phyloP scores from a whole-genome alignment of 2,888 invertebrate species.

The Petrophora chlorosata region DNA sequence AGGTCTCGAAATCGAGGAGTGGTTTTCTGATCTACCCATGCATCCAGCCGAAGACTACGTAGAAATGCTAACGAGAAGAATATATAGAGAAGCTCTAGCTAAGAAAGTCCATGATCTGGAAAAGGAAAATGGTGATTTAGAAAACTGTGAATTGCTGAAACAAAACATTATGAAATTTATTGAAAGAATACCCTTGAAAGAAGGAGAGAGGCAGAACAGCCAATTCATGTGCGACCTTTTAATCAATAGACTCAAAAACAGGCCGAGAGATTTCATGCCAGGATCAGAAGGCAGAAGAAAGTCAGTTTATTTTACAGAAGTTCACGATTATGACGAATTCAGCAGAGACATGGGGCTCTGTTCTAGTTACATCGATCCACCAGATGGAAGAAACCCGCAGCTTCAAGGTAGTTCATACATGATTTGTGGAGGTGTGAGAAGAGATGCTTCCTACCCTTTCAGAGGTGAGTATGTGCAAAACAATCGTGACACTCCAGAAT shows the following conservation, averaged over 20 bases:
- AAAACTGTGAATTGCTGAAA: constrained; percentile 42
- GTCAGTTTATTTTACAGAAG: constrained; percentile 43
- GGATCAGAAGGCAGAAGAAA: constrained; percentile 27
- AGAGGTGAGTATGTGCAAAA: constrained; percentile 7
- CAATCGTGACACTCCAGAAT: not conserved
- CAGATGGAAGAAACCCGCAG: constrained; percentile 20
- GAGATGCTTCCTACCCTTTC: constrained; percentile 5
- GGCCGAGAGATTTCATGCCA: constrained; percentile 31
- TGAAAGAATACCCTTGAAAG: constrained; percentile 45
- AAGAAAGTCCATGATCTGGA: constrained; percentile 55
- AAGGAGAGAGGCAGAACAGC: constrained; percentile 39
- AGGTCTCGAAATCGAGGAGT: constrained; percentile 59
- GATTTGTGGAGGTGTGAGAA: constrained; percentile 35
- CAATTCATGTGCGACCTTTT: constrained; percentile 55
- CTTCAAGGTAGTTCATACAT: constrained; percentile 29
- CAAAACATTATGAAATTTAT: constrained; percentile 49
- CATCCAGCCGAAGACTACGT: constrained; percentile 33
- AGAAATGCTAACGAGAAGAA: constrained; percentile 44
- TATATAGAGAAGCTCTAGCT: constrained; percentile 50
- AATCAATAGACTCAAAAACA: constrained; percentile 52
- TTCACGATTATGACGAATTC: constrained; percentile 45
- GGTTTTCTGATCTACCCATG: constrained; percentile 60
- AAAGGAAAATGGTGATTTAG: constrained; percentile 31
- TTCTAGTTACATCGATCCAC: constrained; percentile 40
- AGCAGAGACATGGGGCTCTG: constrained; percentile 41